Conservation (phyloP, 2,113 vertebrate genomes). For the Trogon surrucura region DNA sequence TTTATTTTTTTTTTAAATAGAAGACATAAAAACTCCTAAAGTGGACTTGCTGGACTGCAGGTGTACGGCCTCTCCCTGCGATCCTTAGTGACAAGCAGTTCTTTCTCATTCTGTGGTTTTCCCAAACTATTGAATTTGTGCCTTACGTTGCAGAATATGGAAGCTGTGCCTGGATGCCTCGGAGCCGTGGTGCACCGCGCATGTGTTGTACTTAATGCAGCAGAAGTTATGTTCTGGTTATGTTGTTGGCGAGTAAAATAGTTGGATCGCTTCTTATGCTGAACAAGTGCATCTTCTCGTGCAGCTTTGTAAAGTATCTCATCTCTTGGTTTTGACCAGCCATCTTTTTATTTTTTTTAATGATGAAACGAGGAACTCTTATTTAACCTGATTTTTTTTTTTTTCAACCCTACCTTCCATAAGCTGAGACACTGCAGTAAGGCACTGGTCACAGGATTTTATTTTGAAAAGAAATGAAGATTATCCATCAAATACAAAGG, state of each 20-base stretch:
- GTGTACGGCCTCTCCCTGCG: too few relatives aligned
- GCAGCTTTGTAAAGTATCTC: background rate
- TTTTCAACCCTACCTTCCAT: background rate
- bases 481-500: background rate
- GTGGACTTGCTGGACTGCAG: too few relatives aligned
- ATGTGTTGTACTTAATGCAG: background rate
- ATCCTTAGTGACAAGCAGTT: background rate
- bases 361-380: background rate
- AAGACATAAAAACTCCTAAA: too few relatives aligned
- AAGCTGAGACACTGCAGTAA: background rate
- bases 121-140: background rate
- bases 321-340: background rate
- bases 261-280: background rate
- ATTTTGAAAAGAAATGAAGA: background rate
- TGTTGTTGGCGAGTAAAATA: background rate
- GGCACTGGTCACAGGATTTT: background rate
- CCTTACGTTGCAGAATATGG: background rate
- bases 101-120: background rate
- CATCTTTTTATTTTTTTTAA: background rate
- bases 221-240: background rate
- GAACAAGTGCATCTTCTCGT: background rate
- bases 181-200: background rate
- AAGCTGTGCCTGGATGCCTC: background rate
- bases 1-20: too few relatives aligned
- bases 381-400: background rate